Percentiles rank a stretch among this genome's conserved stretches.
Conservation (phyloP, 2,113 vertebrate genomes). For the Myotis yumanensis region DNA sequence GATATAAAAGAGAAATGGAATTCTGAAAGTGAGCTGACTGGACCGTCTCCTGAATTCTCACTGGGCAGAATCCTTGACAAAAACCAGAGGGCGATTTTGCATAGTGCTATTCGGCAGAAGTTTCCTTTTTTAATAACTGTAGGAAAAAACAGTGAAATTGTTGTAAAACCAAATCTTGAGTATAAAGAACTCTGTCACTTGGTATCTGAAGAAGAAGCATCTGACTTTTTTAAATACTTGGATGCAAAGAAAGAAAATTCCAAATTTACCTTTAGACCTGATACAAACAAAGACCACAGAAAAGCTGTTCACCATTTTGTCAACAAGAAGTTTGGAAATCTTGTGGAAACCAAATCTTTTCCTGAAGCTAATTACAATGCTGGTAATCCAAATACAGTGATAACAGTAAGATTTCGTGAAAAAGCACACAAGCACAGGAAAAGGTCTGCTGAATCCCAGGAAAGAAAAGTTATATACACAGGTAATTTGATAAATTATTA, state of each 20-base stretch:
- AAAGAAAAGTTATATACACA: constrained; percentile 87
- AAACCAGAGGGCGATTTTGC: constrained; percentile 87
- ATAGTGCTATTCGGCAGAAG: constrained; percentile 88
- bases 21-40: background rate
- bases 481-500: constrained; percentile 81
- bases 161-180: constrained; percentile 89
- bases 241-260: constrained; percentile 91
- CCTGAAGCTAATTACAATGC: constrained; percentile 36
- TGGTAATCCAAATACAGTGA: constrained; percentile 78
- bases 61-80: constrained; percentile 89
- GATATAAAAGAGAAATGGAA: constrained; percentile 77
- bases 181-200: constrained; percentile 90
- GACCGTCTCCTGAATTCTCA: constrained; percentile 81
- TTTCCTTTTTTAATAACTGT: constrained; percentile 93
- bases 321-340: constrained; percentile 91
- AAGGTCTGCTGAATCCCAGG: constrained; percentile 80
- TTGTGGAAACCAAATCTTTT: constrained; percentile 96
- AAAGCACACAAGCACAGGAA: constrained; percentile 84
- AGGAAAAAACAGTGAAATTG: constrained; percentile 89
- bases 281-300: constrained; percentile 91
- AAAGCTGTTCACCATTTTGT: constrained; percentile 94
- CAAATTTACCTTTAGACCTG: constrained; percentile 90
- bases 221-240: constrained; percentile 93
- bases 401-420: constrained; percentile 92
- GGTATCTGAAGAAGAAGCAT: constrained; percentile 91